Evolutionary conservation across 2,797 vertebrate species (phyloP).

Genomic region (Tamandua tetradactyla): DNA sequence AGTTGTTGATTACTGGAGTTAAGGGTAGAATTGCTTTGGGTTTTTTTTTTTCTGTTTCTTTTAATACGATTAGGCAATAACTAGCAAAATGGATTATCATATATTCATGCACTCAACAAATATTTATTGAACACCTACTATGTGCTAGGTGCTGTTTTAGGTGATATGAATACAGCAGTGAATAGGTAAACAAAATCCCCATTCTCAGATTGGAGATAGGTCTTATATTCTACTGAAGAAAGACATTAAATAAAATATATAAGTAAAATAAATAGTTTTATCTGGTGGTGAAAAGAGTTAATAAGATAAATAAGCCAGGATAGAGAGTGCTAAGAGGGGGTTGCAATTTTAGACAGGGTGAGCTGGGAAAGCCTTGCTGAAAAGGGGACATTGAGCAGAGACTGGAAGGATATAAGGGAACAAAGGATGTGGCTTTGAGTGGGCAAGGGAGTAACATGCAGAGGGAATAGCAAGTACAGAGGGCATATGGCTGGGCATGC

Average conservation of each 20-base stretch:
- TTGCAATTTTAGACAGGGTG: neutral
- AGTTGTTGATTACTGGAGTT: neutral
- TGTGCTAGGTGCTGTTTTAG: neutral
- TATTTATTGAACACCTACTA: neutral
- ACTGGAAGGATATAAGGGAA: neutral
- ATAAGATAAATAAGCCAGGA: neutral
- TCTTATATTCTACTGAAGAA: neutral
- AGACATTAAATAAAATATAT: neutral
- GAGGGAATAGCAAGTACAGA: neutral
- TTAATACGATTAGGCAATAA: slow-evolving; percentile 20
- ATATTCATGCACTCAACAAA: neutral
- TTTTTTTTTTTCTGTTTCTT: neutral
- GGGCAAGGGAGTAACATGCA: neutral
- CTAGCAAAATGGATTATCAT: neutral
- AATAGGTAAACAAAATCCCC: neutral
- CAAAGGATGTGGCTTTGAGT: neutral
- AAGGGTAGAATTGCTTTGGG: neutral
- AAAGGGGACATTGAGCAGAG: neutral
- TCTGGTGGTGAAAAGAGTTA: neutral
- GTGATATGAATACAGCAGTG: neutral
- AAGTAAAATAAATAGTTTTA: neutral
- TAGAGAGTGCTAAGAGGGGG: neutral
- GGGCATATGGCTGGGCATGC: neutral
- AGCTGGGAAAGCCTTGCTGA: neutral
- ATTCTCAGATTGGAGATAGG: neutral